phyloP scores from a whole-genome alignment of 2,797 vertebrate genomes.

The Vespertilio murinus region DNA sequence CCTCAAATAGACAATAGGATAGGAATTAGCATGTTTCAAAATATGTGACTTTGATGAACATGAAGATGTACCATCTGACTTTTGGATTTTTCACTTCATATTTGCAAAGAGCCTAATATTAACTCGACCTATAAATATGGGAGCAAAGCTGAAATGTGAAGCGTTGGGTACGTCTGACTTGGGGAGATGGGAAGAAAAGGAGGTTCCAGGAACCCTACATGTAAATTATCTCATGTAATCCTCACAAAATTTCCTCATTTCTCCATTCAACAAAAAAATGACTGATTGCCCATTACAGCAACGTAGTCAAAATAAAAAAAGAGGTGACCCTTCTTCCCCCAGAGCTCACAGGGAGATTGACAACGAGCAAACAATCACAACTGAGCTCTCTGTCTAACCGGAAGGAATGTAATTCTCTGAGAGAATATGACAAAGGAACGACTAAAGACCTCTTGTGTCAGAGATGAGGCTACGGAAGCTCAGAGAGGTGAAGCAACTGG shows the following conservation, averaged over 20 bases:
- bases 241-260: neutral
- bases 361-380: neutral
- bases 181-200: neutral
- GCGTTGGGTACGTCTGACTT: neutral
- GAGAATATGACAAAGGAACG: neutral
- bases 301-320: neutral
- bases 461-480: neutral
- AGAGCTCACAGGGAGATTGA: neutral
- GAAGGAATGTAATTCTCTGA: neutral
- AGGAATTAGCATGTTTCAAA: neutral
- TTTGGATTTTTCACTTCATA: neutral
- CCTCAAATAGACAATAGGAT: neutral
- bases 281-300: neutral
- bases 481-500: neutral
- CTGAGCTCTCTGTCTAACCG: neutral
- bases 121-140: neutral
- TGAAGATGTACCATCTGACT: neutral
- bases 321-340: neutral
- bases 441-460: neutral
- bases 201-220: neutral
- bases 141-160: neutral
- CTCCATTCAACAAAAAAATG: neutral
- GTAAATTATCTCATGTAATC: neutral
- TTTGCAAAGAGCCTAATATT: constrained; percentile 38
- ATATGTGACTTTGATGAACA: neutral